Evolutionary conservation across 2,113 vertebrate species (phyloP).

Genomic region (Sporophila hypoxantha): DNA sequence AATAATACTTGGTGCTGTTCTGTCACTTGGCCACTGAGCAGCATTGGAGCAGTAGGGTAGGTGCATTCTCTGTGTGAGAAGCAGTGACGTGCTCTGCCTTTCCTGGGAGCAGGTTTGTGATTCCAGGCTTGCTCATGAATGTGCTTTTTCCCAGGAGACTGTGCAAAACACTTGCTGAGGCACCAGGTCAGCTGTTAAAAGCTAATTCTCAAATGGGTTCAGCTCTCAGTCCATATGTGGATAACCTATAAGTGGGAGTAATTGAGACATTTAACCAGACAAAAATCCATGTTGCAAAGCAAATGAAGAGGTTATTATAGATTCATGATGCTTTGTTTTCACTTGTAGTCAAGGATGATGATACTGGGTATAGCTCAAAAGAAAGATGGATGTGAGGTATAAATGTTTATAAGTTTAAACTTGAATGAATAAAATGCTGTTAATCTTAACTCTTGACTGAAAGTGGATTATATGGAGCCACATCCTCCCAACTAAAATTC

Average conservation of each 20-base stretch:
- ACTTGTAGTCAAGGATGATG: slow-evolving; percentile 38
- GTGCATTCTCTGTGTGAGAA: slow-evolving; percentile 4
- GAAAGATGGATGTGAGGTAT: slow-evolving; percentile 14
- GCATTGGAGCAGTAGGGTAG: slow-evolving; percentile 39
- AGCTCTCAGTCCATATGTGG: slow-evolving; percentile 54
- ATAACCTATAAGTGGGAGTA: slow-evolving; percentile 54
- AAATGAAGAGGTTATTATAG: slow-evolving; percentile 46
- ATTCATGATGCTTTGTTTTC: slow-evolving; percentile 46
- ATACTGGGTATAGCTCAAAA: slow-evolving; percentile 25
- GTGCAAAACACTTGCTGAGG: slow-evolving; percentile 16
- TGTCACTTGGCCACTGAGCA: slow-evolving; percentile 34
- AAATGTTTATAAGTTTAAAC: slow-evolving; percentile 33
- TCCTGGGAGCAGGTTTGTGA: slow-evolving; percentile 5
- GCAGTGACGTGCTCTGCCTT: neutral
- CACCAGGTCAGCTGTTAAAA: slow-evolving; percentile 61
- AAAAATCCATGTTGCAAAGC: slow-evolving; percentile 28
- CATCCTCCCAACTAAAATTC: neutral
- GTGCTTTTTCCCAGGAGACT: slow-evolving; percentile 22
- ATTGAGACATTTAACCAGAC: slow-evolving; percentile 64
- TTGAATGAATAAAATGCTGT: slow-evolving; percentile 44
- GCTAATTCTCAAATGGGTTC: slow-evolving; percentile 51
- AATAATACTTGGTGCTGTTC: slow-evolving; percentile 6
- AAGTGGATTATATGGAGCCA: neutral
- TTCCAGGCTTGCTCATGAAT: slow-evolving; percentile 30
- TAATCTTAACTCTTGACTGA: slow-evolving; percentile 34